Base-by-base conservation (phyloP, 2,113 vertebrate genomes). In the Coreoperca whiteheadi region DNA sequence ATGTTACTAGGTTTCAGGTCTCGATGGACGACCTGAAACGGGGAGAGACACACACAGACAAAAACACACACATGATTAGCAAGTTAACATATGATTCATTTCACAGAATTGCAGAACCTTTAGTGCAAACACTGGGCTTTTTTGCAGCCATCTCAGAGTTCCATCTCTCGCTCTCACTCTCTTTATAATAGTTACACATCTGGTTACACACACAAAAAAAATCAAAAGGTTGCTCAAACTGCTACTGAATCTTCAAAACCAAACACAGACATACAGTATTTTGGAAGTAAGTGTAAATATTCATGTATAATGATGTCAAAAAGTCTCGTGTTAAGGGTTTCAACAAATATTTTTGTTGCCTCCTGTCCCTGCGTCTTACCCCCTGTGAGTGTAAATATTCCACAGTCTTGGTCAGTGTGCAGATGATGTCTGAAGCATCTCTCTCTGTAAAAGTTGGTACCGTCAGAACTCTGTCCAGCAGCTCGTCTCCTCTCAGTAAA, bases 1-100 rank as follows among this genome's bases (percentile, higher is more conserved):
- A 99, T 97, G 80, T 99, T 99, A 74, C 97, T 98, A 0, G 98
- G 98, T 88, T 99, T 99, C 89, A 99, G 95, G 91, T 99, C 98
- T 86, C 98, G 95, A 84, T 99, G 98, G 3, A 99, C 98, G 3
- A 99, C 98, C 98, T 99, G 84, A 15, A 79, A 61, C 77, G 28
- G 30, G 12, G 32, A 77, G 25, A 79, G 11, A 74, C n/a, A 74
- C 34, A 51, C 9, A 64, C 20, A 48, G 0, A 76, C 53, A 53
- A 18, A 63, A 65, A 57, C 20, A 0, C 63, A 66, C 25, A 28
- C 1, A n/a, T 2, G 7, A 48, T 28, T 21, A 25, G 23, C 15
- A 25, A 41, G 18, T 54, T 28, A 63, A 75, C 28, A 37, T 23
- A 34, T 61, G 2, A 60, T 14, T 25, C 20, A 6, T 59, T 59